Base-by-base conservation (phyloP, 2,113 vertebrate species). In the Pachypanchax playfairii region DNA sequence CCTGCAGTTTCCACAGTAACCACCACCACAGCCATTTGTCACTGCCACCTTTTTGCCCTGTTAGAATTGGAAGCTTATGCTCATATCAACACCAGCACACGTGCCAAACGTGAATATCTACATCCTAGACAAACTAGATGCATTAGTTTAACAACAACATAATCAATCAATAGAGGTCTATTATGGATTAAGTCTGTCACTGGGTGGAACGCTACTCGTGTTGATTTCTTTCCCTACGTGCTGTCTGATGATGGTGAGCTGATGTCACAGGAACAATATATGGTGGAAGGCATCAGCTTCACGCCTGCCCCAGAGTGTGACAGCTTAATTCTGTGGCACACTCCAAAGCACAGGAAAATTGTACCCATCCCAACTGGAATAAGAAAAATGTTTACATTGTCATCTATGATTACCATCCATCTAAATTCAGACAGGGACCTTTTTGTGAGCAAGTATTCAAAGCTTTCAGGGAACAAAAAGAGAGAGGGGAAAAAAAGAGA, bases 1-100 rank as follows among this genome's bases (percentile, higher is more conserved):
- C 57, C 55, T 75, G 79, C 62, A 21, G 75, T 89, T 89, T 86
- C 81, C 79, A 83, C 87, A 87, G 79, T 80, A 87, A 86, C 83
- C 62, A 60, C 77, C 63, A 61, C 49, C 1, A 46, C 67, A 73
- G 63, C 63, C 75, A 86, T 87, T 82, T 70, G 80, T 87, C 80
- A 87, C 67, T 86, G 82, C 67, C 81, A 77, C 66, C 61, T 70
- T 65, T 60, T 59, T 75, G 69, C 65, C 79, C 79, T 58, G 61
- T 82, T 73, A 60, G 76, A 85, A 66, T 59, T 43, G 41, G 57
- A 46, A 65, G 61, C 71, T 73, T 58, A 72, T 65, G 42, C 61
- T 85, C 77, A 51, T 36, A 79, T 62, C 65, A 80, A 79, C 68
- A 75, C 49, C 41, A 38, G 8, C 18, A 43, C 25, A 22, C 33